Evolutionary conservation across 2,797 vertebrate species (phyloP).

Genomic region (Leptatherina wallacei): DNA sequence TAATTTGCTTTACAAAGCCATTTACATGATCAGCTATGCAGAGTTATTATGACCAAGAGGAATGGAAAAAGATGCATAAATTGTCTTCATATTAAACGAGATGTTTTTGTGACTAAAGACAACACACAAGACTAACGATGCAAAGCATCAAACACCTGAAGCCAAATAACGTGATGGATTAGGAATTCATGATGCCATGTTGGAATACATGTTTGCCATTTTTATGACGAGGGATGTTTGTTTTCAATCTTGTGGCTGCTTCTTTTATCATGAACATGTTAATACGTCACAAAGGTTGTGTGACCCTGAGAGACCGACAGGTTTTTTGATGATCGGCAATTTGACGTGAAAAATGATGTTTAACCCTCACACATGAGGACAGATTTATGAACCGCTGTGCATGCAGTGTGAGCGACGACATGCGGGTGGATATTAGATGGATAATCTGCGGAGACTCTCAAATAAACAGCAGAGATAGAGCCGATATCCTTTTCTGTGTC

Average conservation of each 20-base stretch:
- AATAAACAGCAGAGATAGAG: constrained; percentile 49
- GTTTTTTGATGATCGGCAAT: constrained; percentile 37
- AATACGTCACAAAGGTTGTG: constrained; percentile 55
- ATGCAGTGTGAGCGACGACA: constrained; percentile 60
- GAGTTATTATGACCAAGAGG: constrained; percentile 21
- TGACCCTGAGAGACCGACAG: constrained; percentile 62
- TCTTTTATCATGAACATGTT: constrained; percentile 53
- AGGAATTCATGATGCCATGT: constrained; percentile 22
- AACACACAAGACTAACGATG: constrained; percentile 20
- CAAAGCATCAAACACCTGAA: constrained; percentile 34
- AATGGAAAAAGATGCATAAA: constrained; percentile 17
- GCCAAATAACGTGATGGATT: constrained; percentile 43
- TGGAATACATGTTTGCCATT: constrained; percentile 27
- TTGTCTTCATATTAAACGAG: constrained; percentile 17
- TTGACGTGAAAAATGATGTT: constrained; percentile 71
- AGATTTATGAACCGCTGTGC: constrained; percentile 73
- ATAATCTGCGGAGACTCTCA: constrained; percentile 50
- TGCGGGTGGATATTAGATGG: constrained; percentile 63
- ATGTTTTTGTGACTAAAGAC: constrained; percentile 24
- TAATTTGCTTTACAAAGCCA: constrained; percentile 26
- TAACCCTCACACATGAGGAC: constrained; percentile 44
- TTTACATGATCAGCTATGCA: constrained; percentile 5
- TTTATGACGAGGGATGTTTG: constrained; percentile 54
- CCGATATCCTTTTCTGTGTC: constrained; percentile 65
- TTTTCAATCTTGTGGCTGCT: constrained; percentile 18